Evolutionary conservation across 2,797 vertebrate species (phyloP).

Genomic region (Tragopan temminckii): DNA sequence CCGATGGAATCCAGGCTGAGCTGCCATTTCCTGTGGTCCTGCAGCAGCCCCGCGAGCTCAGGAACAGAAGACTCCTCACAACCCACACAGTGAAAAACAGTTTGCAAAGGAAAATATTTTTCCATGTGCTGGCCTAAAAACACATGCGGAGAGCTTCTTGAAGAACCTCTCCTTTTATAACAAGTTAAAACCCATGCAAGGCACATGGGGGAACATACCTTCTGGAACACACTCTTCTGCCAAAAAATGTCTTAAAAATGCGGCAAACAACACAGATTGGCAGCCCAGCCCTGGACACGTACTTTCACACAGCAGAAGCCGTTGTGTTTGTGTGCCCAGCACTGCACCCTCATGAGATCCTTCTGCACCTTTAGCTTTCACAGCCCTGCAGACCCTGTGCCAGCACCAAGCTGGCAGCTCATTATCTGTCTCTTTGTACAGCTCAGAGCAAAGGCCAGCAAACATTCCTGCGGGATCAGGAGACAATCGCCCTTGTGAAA

Average conservation of each 20-base stretch:
- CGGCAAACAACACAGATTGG: not conserved
- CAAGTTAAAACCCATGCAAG: not conserved
- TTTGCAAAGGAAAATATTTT: constrained; percentile 35
- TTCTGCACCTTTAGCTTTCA: not conserved
- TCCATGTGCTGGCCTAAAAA: constrained; percentile 3
- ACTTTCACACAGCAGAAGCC: not conserved
- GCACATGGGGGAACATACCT: not conserved
- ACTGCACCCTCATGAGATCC: not conserved
- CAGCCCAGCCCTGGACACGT: fast-evolving
- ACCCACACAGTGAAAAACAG: not conserved
- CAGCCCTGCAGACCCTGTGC: not conserved
- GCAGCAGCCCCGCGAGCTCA: not conserved
- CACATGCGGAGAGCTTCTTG: not conserved
- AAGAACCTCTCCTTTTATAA: not conserved
- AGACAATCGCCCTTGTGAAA: constrained; percentile 7
- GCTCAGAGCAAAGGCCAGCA: not conserved
- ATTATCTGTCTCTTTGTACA: not conserved
- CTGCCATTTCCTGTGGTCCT: not conserved
- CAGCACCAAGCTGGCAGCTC: not conserved
- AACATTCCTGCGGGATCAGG: not conserved
- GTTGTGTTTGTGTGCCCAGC: not conserved
- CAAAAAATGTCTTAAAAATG: constrained; percentile 6
- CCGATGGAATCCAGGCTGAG: not conserved
- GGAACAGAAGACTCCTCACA: not conserved
- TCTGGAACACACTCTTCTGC: not conserved